A percentile compares a stretch with the other conserved stretches of the same genome.
Evolutionary conservation across 2,797 vertebrate species (phyloP).

Genomic region (Epinephelus coioides): DNA sequence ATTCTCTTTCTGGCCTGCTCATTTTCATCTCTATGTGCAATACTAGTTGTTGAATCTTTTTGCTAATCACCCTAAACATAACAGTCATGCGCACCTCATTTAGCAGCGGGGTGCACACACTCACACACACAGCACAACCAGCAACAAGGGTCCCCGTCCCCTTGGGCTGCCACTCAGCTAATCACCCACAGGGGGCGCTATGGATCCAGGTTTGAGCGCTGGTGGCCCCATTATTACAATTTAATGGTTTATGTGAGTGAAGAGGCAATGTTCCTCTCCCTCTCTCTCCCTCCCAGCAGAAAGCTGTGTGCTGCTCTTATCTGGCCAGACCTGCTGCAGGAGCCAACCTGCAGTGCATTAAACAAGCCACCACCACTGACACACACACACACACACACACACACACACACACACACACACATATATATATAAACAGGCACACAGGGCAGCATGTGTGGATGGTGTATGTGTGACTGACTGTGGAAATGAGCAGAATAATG

Average conservation of each 20-base stretch:
- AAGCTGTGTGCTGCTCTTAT: conserved; percentile 84
- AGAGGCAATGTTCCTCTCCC: conserved; percentile 75
- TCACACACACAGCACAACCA: conserved; percentile 7
- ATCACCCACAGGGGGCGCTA: conserved; percentile 82
- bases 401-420: conserved; percentile 37
- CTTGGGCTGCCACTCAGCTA: conserved; percentile 29
- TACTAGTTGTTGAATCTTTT: conserved; percentile 6
- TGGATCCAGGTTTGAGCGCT: conserved; percentile 74
- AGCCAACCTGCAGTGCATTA: conserved; percentile 86
- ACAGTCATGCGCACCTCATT: conserved; percentile 26
- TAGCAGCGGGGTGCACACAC: conserved; percentile 29
- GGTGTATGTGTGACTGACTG: conserved; percentile 39
- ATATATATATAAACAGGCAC: conserved; percentile 35
- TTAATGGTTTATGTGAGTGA: conserved; percentile 81
- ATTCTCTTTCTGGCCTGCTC: background rate
- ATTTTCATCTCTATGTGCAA: background rate
- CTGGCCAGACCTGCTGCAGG: conserved; percentile 86
- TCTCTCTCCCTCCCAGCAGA: conserved; percentile 72
- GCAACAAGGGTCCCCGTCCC: background rate
- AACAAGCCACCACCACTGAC: conserved; percentile 77
- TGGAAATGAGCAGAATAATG: conserved; percentile 81
- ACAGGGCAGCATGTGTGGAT: conserved; percentile 36
- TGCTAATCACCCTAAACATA: conserved; percentile 24
- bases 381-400: conserved; percentile 68
- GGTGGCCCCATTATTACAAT: conserved; percentile 82